Conservation (phyloP, 2,113 vertebrate genomes). For the Anthoscopus minutus region DNA sequence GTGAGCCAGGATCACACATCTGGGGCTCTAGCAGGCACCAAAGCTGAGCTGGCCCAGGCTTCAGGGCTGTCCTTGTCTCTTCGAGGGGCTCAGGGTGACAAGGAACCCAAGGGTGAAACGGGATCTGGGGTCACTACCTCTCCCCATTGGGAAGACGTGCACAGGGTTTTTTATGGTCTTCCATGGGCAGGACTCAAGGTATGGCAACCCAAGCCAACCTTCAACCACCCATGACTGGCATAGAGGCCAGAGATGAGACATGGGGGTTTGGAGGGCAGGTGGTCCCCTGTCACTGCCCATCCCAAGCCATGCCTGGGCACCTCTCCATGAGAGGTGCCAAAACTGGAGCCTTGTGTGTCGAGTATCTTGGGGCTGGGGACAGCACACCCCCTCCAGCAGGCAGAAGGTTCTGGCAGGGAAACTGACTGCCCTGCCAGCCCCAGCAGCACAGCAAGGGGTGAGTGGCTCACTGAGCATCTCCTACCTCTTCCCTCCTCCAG, state of each 20-base stretch:
- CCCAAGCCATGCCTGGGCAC: neutral
- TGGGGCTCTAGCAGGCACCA: neutral
- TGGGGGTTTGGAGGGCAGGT: rapidly evolving
- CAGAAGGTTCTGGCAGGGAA: neutral
- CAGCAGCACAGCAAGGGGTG: rapidly evolving
- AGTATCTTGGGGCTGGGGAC: neutral
- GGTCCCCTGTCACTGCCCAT: rapidly evolving
- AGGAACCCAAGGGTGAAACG: neutral
- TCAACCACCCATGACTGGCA: neutral
- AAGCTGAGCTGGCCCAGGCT: neutral
- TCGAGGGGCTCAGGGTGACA: rapidly evolving
- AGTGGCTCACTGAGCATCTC: neutral
- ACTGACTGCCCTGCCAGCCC: rapidly evolving
- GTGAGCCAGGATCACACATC: conserved; percentile 19
- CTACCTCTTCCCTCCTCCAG: conserved; percentile 55
- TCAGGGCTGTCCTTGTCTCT: neutral
- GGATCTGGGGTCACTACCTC: neutral
- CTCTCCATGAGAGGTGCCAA: neutral
- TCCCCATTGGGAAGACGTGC: neutral
- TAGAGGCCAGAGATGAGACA: neutral
- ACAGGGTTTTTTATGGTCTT: rapidly evolving
- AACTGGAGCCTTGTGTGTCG: neutral
- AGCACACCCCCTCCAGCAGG: rapidly evolving
- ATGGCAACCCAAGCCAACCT: neutral
- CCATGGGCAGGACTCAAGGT: neutral